Conservation (phyloP, 2,888 invertebrate species). For the Rapana venosa region DNA sequence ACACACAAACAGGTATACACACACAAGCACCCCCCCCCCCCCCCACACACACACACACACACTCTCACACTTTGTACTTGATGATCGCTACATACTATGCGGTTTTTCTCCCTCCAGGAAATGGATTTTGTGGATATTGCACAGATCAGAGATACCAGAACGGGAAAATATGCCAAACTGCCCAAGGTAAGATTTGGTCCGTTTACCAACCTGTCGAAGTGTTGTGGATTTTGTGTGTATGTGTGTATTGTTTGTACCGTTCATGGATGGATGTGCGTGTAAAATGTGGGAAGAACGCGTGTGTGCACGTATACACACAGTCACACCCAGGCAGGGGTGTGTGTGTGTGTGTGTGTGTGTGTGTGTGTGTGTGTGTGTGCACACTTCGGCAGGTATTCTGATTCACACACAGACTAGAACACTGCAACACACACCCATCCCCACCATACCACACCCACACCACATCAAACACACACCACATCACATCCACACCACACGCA, state of each 20-base stretch:
- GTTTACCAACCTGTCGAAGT: too few species aligned
- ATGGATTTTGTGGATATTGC: conserved; percentile 90
- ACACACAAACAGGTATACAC: conserved; percentile 2
- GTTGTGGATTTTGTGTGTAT: too few species aligned
- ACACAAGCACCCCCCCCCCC: not conserved
- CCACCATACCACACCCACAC: too few species aligned
- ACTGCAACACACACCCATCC: too few species aligned
- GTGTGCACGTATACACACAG: not conserved
- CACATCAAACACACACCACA: too few species aligned
- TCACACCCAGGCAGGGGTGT: not conserved
- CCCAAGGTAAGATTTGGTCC: conserved; percentile 86
- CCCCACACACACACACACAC: not conserved
- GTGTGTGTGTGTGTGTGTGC: too few species aligned
- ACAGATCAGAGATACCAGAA: conserved; percentile 92
- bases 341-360: too few species aligned
- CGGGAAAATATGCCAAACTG: conserved; percentile 92
- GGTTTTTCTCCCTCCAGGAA: conserved; percentile 63
- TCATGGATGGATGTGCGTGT: too few species aligned
- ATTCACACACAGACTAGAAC: conserved; percentile 24
- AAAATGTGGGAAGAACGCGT: too few species aligned
- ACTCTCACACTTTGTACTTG: not conserved
- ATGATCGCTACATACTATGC: not conserved
- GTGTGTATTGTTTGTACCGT: too few species aligned
- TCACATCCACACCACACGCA: too few species aligned
- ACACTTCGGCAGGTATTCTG: too few species aligned